Base-by-base conservation (phyloP, 2,888 invertebrate species). In the Callyntrura sp. region DNA sequence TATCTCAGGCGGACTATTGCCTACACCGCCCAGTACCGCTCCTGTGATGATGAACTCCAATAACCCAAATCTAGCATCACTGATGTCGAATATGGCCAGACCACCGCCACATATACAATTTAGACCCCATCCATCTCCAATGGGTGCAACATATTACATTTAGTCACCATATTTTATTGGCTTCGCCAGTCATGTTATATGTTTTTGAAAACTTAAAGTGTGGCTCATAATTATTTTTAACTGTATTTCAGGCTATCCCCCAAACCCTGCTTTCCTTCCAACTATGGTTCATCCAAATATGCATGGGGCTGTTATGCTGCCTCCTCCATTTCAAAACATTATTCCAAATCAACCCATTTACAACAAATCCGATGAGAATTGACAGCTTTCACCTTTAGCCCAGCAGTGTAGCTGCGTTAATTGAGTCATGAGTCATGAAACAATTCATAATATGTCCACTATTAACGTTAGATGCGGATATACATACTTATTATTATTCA, bases 11-110 rank as follows among this genome's bases (percentile, higher is more conserved):
- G 85, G 79, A 8, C 70, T 89, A 48, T 68, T 85, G 20, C 84
- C 89, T 48, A 85, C 89, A 25, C 89, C 89, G 60, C 88, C 83
- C 35, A 88, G 9, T 43, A 57, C 89, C n/a, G 60, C 85, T 28
- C 84, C 89, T 89, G 89, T 89, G 89, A 89, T 89, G 65, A 85
- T 89, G 85, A 76, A 85, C 62, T 85, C 84, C 28, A 82, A 87
- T 55, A 90, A 91, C 62, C 89, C 86, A 28, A 92, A 91, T 51
- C 68, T 91, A 60, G 88, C 91, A 14, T 60, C 90, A 23, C 70
- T 92, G 25, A 91, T 91, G 91, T 85, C 91, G 0, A 73, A 70
- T 14, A 90, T 92, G 91, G 87, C 84, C 9, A 57, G 88, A 78
- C 65, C 83, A 12, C 82, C 60, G 45, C 60, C 62, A 51, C 84